Evolutionary conservation across 2,888 invertebrate species (phyloP).

Genomic region (Bellardia bayeri): DNA sequence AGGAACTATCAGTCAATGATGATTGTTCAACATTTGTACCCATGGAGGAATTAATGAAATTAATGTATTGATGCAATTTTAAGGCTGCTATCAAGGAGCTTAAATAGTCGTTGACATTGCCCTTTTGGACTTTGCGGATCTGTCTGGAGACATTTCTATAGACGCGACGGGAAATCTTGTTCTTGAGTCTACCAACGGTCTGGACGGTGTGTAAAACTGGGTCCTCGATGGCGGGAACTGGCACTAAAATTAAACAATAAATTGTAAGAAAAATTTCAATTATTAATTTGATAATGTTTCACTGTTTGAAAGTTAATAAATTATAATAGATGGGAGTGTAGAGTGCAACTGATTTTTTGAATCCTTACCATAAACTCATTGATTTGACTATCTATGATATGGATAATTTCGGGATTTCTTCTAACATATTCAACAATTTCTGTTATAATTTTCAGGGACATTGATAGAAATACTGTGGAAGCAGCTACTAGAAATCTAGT

Average conservation of each 20-base stretch:
- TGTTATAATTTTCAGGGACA: constrained; percentile 82
- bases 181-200: constrained; percentile 89
- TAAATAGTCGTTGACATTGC: constrained; percentile 85
- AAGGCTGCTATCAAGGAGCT: constrained; percentile 85
- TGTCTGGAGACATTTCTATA: constrained; percentile 88
- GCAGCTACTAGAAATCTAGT: constrained; percentile 83
- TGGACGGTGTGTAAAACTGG: constrained; percentile 89
- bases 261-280: constrained; percentile 4
- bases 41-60: constrained; percentile 84
- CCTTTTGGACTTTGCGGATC: constrained; percentile 85
- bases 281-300: not conserved
- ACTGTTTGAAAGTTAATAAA: not conserved
- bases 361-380: constrained; percentile 81
- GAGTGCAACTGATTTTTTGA: not conserved
- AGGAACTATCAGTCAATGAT: constrained; percentile 71
- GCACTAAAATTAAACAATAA: constrained; percentile 84
- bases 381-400: constrained; percentile 82
- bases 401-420: constrained; percentile 83
- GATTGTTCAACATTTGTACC: constrained; percentile 82
- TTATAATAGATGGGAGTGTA: not conserved
- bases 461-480: constrained; percentile 83
- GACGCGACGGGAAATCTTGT: constrained; percentile 89
- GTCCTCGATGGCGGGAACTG: constrained; percentile 87
- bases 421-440: constrained; percentile 83
- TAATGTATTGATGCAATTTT: constrained; percentile 85